Percentiles rank a stretch among this genome's conserved stretches.
Conservation (phyloP, 2,888 invertebrate species). For the Melinaea menophilus region DNA sequence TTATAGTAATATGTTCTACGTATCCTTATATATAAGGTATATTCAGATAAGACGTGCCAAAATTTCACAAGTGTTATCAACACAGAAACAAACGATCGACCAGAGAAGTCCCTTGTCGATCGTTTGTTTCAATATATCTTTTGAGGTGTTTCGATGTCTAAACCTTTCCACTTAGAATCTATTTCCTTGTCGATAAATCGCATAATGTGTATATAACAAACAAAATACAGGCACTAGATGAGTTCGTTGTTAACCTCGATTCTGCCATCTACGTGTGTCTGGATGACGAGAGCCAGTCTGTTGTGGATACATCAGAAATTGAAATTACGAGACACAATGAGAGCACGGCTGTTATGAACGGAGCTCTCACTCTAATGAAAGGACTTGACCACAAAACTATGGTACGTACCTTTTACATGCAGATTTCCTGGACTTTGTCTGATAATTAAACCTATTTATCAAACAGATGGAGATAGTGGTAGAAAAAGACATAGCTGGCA, state of each 20-base stretch:
- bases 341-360: conserved; percentile 42
- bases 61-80: too few relatives aligned
- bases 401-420: conserved; percentile 37
- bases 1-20: too few relatives aligned
- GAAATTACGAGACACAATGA: conserved; percentile 46
- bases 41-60: too few relatives aligned
- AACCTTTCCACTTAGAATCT: too few relatives aligned
- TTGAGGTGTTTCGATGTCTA: too few relatives aligned
- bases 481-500: conserved; percentile 45
- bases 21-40: too few relatives aligned
- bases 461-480: conserved; percentile 47
- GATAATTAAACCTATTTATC: neutral
- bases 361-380: conserved; percentile 39
- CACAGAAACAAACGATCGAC: too few relatives aligned
- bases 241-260: conserved; percentile 47
- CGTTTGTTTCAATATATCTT: too few relatives aligned
- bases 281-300: conserved; percentile 41
- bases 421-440: conserved; percentile 1
- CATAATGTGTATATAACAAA: neutral
- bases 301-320: conserved; percentile 40
- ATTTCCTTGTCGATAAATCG: too few relatives aligned
- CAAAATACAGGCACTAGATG: conserved; percentile 26
- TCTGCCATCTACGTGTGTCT: conserved; percentile 46
- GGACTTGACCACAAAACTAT: conserved; percentile 36
- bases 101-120: too few relatives aligned